A percentile compares a stretch with the other conserved stretches of the same genome.
Evolutionary conservation across 2,113 vertebrate species (phyloP).

Genomic region (Gobio gobio): DNA sequence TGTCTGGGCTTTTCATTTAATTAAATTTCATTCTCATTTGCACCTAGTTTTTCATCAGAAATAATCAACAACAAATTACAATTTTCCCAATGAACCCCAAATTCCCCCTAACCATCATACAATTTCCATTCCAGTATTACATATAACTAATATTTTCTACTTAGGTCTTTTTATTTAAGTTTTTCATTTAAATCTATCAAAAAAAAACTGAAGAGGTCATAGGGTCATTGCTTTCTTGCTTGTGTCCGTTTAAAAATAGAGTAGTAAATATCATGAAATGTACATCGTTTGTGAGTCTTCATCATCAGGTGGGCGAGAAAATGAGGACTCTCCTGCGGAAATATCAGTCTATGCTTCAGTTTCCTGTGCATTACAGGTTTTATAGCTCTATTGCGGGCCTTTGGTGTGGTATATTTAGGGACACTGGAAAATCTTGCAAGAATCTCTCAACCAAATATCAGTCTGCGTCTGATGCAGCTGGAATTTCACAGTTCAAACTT

Average conservation of each 20-base stretch:
- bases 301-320: background rate
- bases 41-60: background rate
- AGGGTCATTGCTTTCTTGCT: background rate
- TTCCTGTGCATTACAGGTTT: background rate
- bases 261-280: background rate
- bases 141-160: background rate
- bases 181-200: background rate
- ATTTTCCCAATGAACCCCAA: background rate
- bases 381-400: conserved; percentile 17
- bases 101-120: background rate
- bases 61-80: background rate
- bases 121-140: background rate
- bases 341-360: background rate
- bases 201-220: background rate
- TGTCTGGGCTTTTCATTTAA: background rate
- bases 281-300: background rate
- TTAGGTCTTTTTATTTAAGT: background rate
- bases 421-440: conserved; percentile 17
- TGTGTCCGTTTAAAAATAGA: background rate
- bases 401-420: conserved; percentile 16
- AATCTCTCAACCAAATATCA: conserved; percentile 50
- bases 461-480: conserved; percentile 32
- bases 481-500: conserved; percentile 49
- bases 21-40: background rate
- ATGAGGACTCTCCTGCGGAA: background rate